Base-by-base conservation (phyloP, 2,888 invertebrate genomes). In the Esperia sulphurella region DNA sequence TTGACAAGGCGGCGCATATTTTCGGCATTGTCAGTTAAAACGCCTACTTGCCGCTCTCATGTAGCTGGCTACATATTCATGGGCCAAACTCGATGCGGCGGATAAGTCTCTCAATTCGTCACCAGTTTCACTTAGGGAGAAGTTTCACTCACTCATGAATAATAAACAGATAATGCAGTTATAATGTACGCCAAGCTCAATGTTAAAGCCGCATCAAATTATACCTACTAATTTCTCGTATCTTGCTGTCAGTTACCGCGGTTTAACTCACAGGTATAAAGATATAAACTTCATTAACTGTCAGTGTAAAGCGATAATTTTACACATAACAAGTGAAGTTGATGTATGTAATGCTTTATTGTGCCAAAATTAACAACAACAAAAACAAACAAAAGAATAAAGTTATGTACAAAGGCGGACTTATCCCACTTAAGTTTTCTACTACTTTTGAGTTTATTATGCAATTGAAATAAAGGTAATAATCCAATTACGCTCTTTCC, bases 111-210 rank as follows among this genome's bases (percentile, higher is more conserved):
- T 52, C 70, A 75, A 81, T 79, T 83, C 72, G 75, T 83, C 80
- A 49, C 75, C 75, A 73, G 69, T 68, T 70, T 62, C 71, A 71
- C 78, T 77, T 70, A 61, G 57, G 60, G 58, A 54, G 66, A 83
- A 86, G 78, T 83, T 83, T 68, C 61, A 52, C 71, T n/a, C n/a
- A n/a, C 21, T 82, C 76, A 83, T 88, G 86, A 83, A 87, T 88
- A 86, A 82, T 83, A 71, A 84, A 66, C 57, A 65, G 70, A 75
- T 83, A 83, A 85, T 86, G 84, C 83, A 83, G 79, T 86, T 86
- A 82, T 80, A 79, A 82, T 77, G 72, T 69, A 71, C 68, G 64
- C 61, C 53, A 57, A 52, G 64, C 67, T 69, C 55, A 61, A 68
- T 76, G 71, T 71, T 77, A 76, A 75, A 72, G 66, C 61, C 59